Evolutionary conservation across 2,113 vertebrate genomes (phyloP).

Genomic region (Grus americana): DNA sequence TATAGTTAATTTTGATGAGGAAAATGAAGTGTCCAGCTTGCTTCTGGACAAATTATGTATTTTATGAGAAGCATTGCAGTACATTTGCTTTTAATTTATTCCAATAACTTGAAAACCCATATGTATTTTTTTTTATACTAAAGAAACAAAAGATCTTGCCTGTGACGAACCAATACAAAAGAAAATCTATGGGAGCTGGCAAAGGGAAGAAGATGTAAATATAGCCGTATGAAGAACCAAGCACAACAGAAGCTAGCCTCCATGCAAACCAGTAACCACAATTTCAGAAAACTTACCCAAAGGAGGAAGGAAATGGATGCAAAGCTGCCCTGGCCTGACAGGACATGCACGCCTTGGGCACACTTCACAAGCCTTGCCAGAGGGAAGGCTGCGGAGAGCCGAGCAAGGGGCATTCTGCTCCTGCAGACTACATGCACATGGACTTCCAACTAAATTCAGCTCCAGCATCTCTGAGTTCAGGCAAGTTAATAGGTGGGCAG

Average conservation of each 20-base stretch:
- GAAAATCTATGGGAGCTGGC: neutral
- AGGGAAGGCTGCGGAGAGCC: neutral
- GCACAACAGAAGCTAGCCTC: neutral
- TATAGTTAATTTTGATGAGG: neutral
- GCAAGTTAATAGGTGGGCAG: neutral
- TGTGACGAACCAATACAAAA: neutral
- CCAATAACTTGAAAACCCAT: neutral
- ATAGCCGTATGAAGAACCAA: fast-evolving
- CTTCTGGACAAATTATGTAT: neutral
- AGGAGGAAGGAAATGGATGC: neutral
- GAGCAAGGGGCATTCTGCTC: neutral
- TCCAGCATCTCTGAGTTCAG: neutral
- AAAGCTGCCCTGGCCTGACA: neutral
- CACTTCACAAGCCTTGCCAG: neutral
- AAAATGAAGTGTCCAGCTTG: neutral
- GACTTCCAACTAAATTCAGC: neutral
- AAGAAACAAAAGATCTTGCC: neutral
- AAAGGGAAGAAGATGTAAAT: neutral
- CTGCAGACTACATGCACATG: neutral
- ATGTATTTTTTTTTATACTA: neutral
- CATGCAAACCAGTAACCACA: neutral
- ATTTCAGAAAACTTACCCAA: neutral
- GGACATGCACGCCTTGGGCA: neutral
- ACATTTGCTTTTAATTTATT: neutral
- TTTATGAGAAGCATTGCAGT: neutral